Evolutionary conservation across 2,888 invertebrate species (phyloP).

Genomic region (Drosophila affinis): DNA sequence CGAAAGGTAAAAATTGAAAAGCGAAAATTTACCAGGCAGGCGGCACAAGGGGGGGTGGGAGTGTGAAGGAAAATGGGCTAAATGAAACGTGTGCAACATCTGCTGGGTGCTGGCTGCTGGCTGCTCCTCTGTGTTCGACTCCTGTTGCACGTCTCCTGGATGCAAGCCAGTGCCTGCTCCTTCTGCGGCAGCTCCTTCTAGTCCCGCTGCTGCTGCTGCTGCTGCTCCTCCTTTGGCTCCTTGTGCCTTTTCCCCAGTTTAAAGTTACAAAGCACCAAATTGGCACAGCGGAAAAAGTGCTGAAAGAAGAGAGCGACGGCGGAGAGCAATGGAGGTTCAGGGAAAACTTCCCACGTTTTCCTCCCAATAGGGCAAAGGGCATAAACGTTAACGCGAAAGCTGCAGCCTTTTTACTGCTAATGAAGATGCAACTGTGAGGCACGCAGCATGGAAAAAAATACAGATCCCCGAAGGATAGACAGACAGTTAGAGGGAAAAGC

Average conservation of each 20-base stretch:
- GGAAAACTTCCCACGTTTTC: neutral
- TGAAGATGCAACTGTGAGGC: conserved; percentile 45
- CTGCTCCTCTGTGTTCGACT: conserved; percentile 16
- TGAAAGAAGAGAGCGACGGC: conserved; percentile 11
- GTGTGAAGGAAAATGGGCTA: conserved; percentile 50
- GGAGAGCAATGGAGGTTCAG: neutral
- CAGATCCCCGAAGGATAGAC: neutral
- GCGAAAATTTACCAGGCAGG: conserved; percentile 52
- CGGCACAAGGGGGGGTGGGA: neutral
- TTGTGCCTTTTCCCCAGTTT: conserved; percentile 25
- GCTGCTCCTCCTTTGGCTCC: neutral
- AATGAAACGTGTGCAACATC: conserved; percentile 66
- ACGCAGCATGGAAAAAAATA: neutral
- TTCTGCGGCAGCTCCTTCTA: conserved; percentile 15
- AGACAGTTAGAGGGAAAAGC: neutral
- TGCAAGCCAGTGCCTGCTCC: neutral
- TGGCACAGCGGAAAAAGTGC: conserved; percentile 47
- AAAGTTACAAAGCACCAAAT: conserved; percentile 61
- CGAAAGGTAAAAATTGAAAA: conserved; percentile 70
- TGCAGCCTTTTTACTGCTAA: conserved; percentile 58
- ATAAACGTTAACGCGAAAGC: conserved; percentile 30
- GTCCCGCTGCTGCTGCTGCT: neutral
- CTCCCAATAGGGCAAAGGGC: conserved; percentile 18
- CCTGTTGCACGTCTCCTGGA: conserved; percentile 1
- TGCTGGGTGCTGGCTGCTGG: neutral